Conservation (phyloP, 2,113 vertebrate genomes). For the Herpailurus yagouaroundi region DNA sequence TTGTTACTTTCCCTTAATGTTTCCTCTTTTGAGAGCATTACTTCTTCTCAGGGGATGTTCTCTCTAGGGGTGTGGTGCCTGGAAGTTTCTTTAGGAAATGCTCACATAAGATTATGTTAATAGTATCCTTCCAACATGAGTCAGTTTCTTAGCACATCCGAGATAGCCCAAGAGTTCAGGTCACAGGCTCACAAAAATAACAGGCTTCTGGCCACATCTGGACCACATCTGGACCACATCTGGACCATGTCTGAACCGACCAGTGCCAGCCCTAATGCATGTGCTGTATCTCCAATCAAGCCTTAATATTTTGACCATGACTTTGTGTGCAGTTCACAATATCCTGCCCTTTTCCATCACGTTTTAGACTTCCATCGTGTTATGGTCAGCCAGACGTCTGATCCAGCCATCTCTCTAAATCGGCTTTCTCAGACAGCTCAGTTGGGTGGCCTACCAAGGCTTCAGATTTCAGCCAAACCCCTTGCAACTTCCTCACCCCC, state of each 20-base stretch:
- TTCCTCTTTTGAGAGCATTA: background rate
- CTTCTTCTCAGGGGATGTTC: background rate
- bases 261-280: background rate
- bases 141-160: background rate
- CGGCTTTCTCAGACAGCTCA: background rate
- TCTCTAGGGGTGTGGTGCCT: background rate
- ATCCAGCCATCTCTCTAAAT: background rate
- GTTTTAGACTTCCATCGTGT: background rate
- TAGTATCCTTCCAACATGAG: background rate
- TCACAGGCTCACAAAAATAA: background rate
- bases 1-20: background rate
- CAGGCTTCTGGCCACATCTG: background rate
- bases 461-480: background rate
- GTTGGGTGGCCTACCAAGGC: no score
- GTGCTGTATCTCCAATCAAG: background rate
- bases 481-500: background rate
- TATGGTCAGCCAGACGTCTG: background rate
- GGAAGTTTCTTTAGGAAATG: background rate
- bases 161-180: background rate
- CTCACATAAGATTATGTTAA: background rate
- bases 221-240: constrained; percentile 5
- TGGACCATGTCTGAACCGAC: background rate
- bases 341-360: background rate
- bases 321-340: background rate
- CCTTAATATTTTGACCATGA: background rate